A percentile compares a stretch with the other conserved stretches of the same genome.
Conservation (phyloP, 1,140 invertebrate genomes). For the Calephelis virginiensis region DNA sequence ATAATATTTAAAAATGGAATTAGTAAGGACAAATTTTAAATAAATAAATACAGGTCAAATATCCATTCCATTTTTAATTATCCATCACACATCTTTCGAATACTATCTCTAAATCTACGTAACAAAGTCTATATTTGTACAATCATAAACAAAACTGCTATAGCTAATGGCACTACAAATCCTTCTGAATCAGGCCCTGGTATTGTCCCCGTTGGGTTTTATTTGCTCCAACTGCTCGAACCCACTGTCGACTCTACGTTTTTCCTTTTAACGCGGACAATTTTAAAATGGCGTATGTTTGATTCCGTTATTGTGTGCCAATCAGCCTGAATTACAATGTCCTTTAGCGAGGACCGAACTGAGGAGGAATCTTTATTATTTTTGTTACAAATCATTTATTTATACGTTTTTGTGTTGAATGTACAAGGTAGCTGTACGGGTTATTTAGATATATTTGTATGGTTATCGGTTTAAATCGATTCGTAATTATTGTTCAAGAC, state of each 20-base stretch:
- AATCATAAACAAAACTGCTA: constrained; percentile 31
- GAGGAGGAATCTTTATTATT: constrained; percentile 64
- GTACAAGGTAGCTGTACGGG: constrained; percentile 59
- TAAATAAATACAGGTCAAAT: constrained; percentile 38
- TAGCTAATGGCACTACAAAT: constrained; percentile 73
- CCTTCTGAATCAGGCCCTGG: constrained; percentile 58
- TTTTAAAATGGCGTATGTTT: constrained; percentile 77
- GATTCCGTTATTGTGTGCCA: constrained; percentile 78
- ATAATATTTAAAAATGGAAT: constrained; percentile 2
- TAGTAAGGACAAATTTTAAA: constrained; percentile 35
- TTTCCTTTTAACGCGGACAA: constrained; percentile 71
- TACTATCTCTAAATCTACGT: constrained; percentile 18
- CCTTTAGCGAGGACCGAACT: constrained; percentile 67
- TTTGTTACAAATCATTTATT: constrained; percentile 70
- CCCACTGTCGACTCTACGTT: constrained; percentile 53
- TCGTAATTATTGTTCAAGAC: too few relatives aligned
- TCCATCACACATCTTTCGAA: constrained; percentile 19
- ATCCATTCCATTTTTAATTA: constrained; percentile 39
- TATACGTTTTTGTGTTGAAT: constrained; percentile 58
- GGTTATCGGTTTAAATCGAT: neutral
- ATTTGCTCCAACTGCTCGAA: constrained; percentile 66
- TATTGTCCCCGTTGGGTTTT: constrained; percentile 67
- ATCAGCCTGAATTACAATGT: constrained; percentile 77
- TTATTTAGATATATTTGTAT: constrained; percentile 51
- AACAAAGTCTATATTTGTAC: constrained; percentile 35